phyloP scores from a whole-genome alignment of 2,113 vertebrate species.

The Calidris pygmaea region DNA sequence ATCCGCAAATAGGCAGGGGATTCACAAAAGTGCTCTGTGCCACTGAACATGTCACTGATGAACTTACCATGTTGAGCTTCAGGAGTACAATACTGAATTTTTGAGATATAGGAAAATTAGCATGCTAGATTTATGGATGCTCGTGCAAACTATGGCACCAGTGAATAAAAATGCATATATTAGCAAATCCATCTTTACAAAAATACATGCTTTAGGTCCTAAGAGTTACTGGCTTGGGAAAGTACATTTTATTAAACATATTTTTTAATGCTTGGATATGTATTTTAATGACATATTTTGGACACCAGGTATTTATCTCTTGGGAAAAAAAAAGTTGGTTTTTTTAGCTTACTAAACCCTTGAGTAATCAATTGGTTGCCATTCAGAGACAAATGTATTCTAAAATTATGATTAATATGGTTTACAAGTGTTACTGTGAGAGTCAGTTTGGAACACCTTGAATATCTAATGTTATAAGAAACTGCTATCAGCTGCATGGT shows the following conservation, averaged over 20 bases:
- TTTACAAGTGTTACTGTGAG: conserved; percentile 20
- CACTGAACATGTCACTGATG: neutral
- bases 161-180: neutral
- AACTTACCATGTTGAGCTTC: neutral
- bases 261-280: neutral
- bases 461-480: neutral
- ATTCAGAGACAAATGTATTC: conserved; percentile 12
- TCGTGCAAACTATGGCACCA: neutral
- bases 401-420: conserved; percentile 1
- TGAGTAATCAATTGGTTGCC: neutral
- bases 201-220: neutral
- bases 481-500: neutral
- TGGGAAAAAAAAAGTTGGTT: neutral
- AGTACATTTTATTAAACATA: neutral
- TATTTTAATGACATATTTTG: neutral
- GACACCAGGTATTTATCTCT: neutral
- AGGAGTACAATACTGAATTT: neutral
- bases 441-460: conserved; percentile 20
- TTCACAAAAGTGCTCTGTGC: neutral
- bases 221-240: neutral
- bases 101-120: neutral
- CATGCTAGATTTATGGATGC: neutral
- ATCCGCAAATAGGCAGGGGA: neutral
- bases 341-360: conserved; percentile 7
- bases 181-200: neutral